These are phyloP conservation scores for Pipistrellus nathusii DNA, from an alignment of 2,797 vertebrate genomes.

Conservation along the genomic window DNA sequence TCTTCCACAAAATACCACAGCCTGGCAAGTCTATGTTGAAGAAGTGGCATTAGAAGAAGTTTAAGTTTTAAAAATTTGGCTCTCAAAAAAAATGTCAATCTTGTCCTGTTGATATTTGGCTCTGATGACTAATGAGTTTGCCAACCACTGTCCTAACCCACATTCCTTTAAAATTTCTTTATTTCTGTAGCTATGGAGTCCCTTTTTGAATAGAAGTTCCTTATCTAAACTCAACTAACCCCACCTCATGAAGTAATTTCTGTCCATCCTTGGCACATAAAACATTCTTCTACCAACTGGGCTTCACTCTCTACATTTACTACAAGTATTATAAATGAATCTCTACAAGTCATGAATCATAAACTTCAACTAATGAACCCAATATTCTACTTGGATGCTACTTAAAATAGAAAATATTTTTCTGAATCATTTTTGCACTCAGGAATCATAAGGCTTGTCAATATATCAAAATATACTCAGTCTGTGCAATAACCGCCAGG, in stretches of 20 bases:
- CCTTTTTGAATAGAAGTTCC: neutral
- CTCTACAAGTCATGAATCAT: neutral
- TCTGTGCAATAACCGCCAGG: neutral
- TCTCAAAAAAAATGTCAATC: too few species aligned
- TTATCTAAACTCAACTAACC: slow-evolving; percentile 45
- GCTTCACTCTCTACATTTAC: neutral
- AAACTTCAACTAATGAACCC: neutral
- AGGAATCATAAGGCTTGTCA: neutral
- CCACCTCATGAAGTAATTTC: neutral
- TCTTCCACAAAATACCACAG: too few species aligned
- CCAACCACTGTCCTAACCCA: neutral
- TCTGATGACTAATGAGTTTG: too few species aligned
- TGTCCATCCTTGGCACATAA: neutral
- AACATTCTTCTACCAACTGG: neutral
- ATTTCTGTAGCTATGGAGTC: neutral
- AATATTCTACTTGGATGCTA: neutral
- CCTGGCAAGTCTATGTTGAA: too few species aligned
- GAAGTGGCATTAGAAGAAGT: too few species aligned
- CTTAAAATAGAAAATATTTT: slow-evolving; percentile 43
- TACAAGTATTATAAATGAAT: too few species aligned
- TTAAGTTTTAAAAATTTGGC: too few species aligned
- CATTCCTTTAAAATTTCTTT: slow-evolving; percentile 35
- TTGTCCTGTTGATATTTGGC: too few species aligned
- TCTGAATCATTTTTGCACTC: slow-evolving; percentile 20
- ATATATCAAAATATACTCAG: slow-evolving; percentile 15